Base-by-base conservation (phyloP, 1,140 invertebrate genomes). In the Rhagoletis pomonella region DNA sequence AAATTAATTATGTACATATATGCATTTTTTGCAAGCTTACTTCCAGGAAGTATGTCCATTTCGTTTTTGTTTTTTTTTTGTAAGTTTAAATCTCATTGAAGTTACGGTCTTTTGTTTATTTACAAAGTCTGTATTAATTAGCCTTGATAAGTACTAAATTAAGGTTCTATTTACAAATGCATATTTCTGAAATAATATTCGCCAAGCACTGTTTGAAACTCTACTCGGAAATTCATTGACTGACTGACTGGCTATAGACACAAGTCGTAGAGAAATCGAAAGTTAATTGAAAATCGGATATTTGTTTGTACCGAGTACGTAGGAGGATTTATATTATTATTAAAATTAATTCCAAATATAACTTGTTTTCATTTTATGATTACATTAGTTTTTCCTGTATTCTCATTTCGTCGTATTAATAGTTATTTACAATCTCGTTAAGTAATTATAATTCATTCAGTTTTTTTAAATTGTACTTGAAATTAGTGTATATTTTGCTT, bases 381-480 rank as follows among this genome's bases (percentile, higher is more conserved):
- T 42, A 44, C 29, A 62, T 73, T 4, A 39, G 29, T 69, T 9
- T 73, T 58, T 81, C 47, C 73, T 81, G 73, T 77, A 77, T 55
- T 81, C 55, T 81, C 50, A 55, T 55, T 55, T 50, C n/a, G 42
- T 73, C 9, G 19, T 17, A 55, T 17, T 81, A 55, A 69, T 29
- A 0, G 0, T 69, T 69, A 73, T 81, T 55, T 81, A 81, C n/a
- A 81, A 55, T 81, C 17, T 47, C 64, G 29, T 55, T 81, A 81
- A 62, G 42, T 50, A 81, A 29, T 81, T 55, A 81, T 55, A 81
- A 19, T 55, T 17, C 4, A 77, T n/a, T 81, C 55, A 55, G 17
- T 67, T 58, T 81, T 81, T 55, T 17, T 6, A 19, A 81, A 81
- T 55, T 81, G 73, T 81, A 58, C 69, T 73, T 73, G 69, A 73